Evolutionary conservation across 2,888 invertebrate genomes (phyloP).

Genomic region (Drosophila borealis): DNA sequence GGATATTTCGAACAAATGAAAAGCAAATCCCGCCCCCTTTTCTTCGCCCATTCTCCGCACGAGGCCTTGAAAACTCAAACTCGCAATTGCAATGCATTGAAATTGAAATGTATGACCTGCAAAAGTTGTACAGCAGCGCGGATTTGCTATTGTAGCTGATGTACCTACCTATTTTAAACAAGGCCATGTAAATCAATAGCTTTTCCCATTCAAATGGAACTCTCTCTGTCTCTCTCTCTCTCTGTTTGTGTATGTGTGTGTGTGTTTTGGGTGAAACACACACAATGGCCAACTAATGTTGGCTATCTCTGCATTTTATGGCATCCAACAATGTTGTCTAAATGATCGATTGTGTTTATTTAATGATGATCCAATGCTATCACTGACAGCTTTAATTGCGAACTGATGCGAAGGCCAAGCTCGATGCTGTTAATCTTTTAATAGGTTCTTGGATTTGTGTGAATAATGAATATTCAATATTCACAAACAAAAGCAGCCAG

Average conservation of each 20-base stretch:
- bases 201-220: slow-evolving; percentile 25
- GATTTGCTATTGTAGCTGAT: slow-evolving; percentile 54
- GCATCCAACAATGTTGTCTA: slow-evolving; percentile 21
- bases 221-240: not conserved
- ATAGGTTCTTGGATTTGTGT: too few relatives aligned
- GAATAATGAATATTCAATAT: too few relatives aligned
- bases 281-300: slow-evolving; percentile 45
- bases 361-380: slow-evolving; percentile 30
- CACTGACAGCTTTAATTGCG: slow-evolving; percentile 14
- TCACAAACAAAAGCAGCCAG: too few relatives aligned
- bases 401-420: not conserved
- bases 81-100: slow-evolving; percentile 31
- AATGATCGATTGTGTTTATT: slow-evolving; percentile 42
- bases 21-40: slow-evolving; percentile 28
- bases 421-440: too few relatives aligned
- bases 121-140: slow-evolving; percentile 50
- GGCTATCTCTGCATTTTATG: slow-evolving; percentile 9
- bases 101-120: slow-evolving; percentile 67
- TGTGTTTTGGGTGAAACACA: slow-evolving; percentile 9
- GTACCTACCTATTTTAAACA: slow-evolving; percentile 54
- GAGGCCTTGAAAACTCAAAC: slow-evolving; percentile 32
- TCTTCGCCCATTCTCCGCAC: not conserved
- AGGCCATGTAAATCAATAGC: slow-evolving; percentile 64
- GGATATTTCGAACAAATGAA: slow-evolving; percentile 49
- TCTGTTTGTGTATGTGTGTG: slow-evolving; percentile 2